Evolutionary conservation across 2,113 vertebrate genomes (phyloP).

Genomic region (Oncorhynchus nerka): DNA sequence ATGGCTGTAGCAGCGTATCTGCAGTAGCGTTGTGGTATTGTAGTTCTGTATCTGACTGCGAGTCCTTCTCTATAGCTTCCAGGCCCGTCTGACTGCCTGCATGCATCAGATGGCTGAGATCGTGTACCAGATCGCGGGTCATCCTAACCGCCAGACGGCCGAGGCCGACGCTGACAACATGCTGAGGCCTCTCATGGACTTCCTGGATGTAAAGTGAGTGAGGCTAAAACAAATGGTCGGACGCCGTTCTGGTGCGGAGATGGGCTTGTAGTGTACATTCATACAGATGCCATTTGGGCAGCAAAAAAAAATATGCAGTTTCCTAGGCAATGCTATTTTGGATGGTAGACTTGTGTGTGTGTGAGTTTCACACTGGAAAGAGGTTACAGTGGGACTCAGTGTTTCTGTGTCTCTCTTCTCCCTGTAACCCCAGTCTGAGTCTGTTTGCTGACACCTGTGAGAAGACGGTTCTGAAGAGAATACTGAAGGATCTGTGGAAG

Average conservation of each 20-base stretch:
- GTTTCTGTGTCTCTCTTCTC: not conserved
- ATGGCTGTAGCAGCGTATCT: conserved; percentile 71
- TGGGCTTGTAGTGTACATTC: not conserved
- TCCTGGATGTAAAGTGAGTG: conserved; percentile 93
- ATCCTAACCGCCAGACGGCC: conserved; percentile 84
- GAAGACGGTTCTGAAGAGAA: conserved; percentile 94
- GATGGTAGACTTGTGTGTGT: too few relatives aligned
- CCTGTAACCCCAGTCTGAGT: conserved; percentile 79
- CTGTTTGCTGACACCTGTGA: conserved; percentile 93
- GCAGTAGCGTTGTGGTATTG: too few relatives aligned
- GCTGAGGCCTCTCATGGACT: conserved; percentile 94
- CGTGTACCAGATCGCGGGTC: conserved; percentile 89
- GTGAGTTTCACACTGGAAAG: too few relatives aligned
- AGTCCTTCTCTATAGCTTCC: conserved; percentile 71
- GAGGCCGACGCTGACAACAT: conserved; percentile 89
- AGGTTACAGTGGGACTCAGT: not conserved
- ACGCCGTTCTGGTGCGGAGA: not conserved
- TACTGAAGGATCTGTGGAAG: conserved; percentile 95
- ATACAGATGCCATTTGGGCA: not conserved
- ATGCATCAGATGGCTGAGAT: conserved; percentile 93
- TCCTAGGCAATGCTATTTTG: too few relatives aligned
- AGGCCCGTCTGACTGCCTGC: conserved; percentile 83
- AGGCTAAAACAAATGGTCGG: not conserved
- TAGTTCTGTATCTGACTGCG: not conserved
- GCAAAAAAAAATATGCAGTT: too few relatives aligned